Percentiles rank a stretch among this genome's conserved stretches.
Conservation (phyloP, 2,113 vertebrate species). For the Carassius gibelio region DNA sequence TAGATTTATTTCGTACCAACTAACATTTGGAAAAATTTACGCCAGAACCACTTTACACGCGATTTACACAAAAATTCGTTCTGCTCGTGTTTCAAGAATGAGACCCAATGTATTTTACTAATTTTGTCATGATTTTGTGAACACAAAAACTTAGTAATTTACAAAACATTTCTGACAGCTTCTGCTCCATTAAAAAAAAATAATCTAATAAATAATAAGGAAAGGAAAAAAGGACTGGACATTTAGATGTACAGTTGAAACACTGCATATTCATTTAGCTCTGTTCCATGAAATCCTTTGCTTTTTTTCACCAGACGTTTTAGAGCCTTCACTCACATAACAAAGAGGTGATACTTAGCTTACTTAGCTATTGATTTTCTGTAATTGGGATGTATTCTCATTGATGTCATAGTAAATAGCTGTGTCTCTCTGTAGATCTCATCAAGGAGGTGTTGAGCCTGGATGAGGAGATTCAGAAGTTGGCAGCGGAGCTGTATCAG, state of each 20-base stretch:
- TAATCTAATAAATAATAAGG: not conserved
- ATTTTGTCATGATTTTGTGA: too few relatives aligned
- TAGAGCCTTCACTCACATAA: not conserved
- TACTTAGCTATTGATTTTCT: not conserved
- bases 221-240: not conserved
- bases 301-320: not conserved
- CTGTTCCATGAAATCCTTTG: not conserved
- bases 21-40: too few relatives aligned
- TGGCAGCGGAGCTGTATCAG: slow-evolving; percentile 91
- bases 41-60: too few relatives aligned
- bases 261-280: not conserved
- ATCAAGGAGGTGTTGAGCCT: slow-evolving; percentile 95
- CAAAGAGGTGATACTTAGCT: too few relatives aligned
- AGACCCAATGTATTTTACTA: too few relatives aligned
- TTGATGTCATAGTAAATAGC: not conserved
- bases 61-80: too few relatives aligned
- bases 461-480: slow-evolving; percentile 95
- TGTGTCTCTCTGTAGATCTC: slow-evolving; percentile 75
- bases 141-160: too few relatives aligned
- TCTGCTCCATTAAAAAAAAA: not conserved
- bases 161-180: not conserved
- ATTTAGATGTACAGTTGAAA: too few relatives aligned
- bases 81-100: too few relatives aligned
- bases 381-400: not conserved
- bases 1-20: too few relatives aligned